phyloP scores from a whole-genome alignment of 2,888 invertebrate genomes.

The Reticulitermes lucifugus region DNA sequence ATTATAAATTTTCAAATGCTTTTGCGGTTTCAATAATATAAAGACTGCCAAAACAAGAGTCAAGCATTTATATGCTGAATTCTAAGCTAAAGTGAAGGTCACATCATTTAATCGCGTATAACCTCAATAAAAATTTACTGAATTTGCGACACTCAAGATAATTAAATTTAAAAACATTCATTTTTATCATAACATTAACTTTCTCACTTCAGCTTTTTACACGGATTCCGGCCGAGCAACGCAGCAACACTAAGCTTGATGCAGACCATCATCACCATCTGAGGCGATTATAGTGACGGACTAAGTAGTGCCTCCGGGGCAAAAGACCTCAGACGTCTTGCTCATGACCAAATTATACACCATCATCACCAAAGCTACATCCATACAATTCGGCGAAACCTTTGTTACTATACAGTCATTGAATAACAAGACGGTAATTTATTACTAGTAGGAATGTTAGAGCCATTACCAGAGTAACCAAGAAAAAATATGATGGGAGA shows the following conservation, averaged over 20 bases:
- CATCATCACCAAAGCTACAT: neutral
- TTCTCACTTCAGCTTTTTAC: neutral
- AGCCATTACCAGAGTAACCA: constrained; percentile 10
- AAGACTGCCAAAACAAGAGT: too few species aligned
- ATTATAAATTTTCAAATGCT: too few species aligned
- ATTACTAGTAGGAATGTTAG: constrained; percentile 7
- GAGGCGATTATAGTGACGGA: neutral
- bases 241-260: neutral
- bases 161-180: neutral
- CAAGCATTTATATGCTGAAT: too few species aligned
- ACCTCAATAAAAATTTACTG: too few species aligned
- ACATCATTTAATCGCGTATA: too few species aligned
- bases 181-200: neutral
- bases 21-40: too few species aligned
- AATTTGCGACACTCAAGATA: too few species aligned
- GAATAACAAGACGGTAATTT: constrained; percentile 10
- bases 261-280: neutral
- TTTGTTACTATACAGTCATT: constrained; percentile 16
- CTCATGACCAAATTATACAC: constrained; percentile 13
- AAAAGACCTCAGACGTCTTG: neutral
- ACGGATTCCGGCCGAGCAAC: neutral
- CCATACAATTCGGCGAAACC: constrained; percentile 13
- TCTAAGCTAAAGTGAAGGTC: too few species aligned
- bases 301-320: neutral
- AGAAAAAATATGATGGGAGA: neutral